phyloP scores from a whole-genome alignment of 2,797 vertebrate genomes.

The Cynopterus sphinx region DNA sequence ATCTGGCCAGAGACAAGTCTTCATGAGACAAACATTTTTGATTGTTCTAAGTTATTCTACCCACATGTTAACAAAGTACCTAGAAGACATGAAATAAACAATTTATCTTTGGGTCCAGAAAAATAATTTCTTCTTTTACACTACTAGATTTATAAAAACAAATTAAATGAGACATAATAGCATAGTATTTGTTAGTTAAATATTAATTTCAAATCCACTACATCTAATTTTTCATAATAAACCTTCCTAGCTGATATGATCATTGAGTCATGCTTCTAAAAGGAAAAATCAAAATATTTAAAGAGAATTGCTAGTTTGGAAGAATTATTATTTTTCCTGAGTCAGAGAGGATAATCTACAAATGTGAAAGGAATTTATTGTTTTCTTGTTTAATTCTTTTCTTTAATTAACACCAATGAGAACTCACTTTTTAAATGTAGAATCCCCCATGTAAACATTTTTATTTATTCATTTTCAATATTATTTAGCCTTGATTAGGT shows the following conservation, averaged over 20 bases:
- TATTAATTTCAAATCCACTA: not conserved
- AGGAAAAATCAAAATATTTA: not conserved
- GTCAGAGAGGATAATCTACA: not conserved
- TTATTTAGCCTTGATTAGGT: not conserved
- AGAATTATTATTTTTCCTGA: not conserved
- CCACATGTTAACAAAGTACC: not conserved
- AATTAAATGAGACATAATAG: not conserved
- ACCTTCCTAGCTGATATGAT: not conserved
- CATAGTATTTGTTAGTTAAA: not conserved
- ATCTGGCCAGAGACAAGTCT: not conserved
- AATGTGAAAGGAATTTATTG: not conserved
- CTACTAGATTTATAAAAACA: not conserved
- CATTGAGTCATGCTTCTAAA: not conserved
- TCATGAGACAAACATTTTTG: not conserved
- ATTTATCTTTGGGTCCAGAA: not conserved
- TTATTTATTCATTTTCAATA: slow-evolving; percentile 27
- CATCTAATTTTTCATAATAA: not conserved
- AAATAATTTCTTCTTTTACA: not conserved
- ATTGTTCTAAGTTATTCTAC: not conserved
- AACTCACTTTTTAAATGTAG: not conserved
- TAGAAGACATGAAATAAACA: not conserved
- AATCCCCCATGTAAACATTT: not conserved
- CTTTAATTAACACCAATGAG: not conserved
- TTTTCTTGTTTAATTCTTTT: not conserved
- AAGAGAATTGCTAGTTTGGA: not conserved